Conservation (phyloP, 2,888 invertebrate genomes). For the Eupithecia insigniata region DNA sequence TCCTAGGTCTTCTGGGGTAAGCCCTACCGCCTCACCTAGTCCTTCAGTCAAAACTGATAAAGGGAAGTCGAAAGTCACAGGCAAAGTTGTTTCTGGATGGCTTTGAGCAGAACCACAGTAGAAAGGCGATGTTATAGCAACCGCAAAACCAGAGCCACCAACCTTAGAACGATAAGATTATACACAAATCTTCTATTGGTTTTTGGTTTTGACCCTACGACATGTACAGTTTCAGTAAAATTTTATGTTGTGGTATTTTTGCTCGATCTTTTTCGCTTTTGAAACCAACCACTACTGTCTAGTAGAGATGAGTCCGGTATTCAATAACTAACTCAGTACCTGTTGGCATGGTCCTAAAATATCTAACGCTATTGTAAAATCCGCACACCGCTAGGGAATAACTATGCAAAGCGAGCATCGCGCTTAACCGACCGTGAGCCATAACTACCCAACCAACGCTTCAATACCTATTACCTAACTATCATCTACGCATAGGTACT, state of each 20-base stretch:
- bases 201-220: not conserved
- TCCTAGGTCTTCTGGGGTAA: conserved; percentile 67
- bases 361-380: too few species aligned
- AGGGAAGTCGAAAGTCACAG: conserved; percentile 89
- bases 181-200: not conserved
- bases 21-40: conserved; percentile 65
- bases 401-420: too few species aligned
- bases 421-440: too few species aligned
- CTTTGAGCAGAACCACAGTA: conserved; percentile 72
- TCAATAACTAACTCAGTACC: too few species aligned
- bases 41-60: conserved; percentile 75
- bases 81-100: conserved; percentile 90
- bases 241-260: not conserved
- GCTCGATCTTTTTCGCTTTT: not conserved
- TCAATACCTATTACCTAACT: too few species aligned
- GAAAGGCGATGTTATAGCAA: not conserved
- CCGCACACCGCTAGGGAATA: too few species aligned
- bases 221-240: not conserved
- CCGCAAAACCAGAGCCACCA: not conserved
- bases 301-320: too few species aligned
- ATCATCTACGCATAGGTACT: too few species aligned
- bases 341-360: too few species aligned
- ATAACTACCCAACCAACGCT: too few species aligned
- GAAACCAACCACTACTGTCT: not conserved
- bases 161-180: not conserved